Conservation (phyloP, 1,140 invertebrate species). For the Drosophila teissieri region DNA sequence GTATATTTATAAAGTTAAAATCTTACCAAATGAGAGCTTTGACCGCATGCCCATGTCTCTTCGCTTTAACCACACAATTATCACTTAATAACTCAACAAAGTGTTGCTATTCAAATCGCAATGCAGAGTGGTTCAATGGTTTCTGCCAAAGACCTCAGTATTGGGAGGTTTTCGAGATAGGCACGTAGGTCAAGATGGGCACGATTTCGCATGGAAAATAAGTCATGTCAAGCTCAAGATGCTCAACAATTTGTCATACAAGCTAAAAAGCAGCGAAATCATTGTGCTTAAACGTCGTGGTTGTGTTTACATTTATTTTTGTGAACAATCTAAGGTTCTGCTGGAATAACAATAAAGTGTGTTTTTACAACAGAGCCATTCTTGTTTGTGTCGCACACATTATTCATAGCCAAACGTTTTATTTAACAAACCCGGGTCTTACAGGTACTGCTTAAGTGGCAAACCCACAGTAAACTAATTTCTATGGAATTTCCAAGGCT, state of each 20-base stretch:
- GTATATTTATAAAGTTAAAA: neutral
- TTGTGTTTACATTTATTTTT: slow-evolving; percentile 10
- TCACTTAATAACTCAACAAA: slow-evolving; percentile 3
- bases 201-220: slow-evolving; percentile 55
- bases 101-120: slow-evolving; percentile 46
- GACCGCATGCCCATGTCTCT: slow-evolving; percentile 11
- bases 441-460: slow-evolving; percentile 1
- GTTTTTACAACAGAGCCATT: neutral
- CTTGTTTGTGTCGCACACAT: neutral
- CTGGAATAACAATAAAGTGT: slow-evolving; percentile 2
- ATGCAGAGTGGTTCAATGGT: slow-evolving; percentile 40
- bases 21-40: slow-evolving; percentile 22
- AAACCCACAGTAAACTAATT: neutral
- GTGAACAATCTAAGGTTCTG: neutral
- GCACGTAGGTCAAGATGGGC: slow-evolving; percentile 71
- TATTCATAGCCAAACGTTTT: slow-evolving; percentile 15
- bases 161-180: slow-evolving; percentile 44
- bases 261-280: slow-evolving; percentile 15
- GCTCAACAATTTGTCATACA: slow-evolving; percentile 32
- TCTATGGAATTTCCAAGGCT: slow-evolving; percentile 6
- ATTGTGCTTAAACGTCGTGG: slow-evolving; percentile 16
- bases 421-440: neutral
- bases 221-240: slow-evolving; percentile 41
- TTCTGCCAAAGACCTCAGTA: slow-evolving; percentile 1
- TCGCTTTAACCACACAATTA: slow-evolving; percentile 11